A percentile compares a stretch with the other conserved stretches of the same genome.
These are phyloP conservation scores for Hydrophis major DNA, from an alignment of 2,797 vertebrate genomes.

Conservation along the genomic window DNA sequence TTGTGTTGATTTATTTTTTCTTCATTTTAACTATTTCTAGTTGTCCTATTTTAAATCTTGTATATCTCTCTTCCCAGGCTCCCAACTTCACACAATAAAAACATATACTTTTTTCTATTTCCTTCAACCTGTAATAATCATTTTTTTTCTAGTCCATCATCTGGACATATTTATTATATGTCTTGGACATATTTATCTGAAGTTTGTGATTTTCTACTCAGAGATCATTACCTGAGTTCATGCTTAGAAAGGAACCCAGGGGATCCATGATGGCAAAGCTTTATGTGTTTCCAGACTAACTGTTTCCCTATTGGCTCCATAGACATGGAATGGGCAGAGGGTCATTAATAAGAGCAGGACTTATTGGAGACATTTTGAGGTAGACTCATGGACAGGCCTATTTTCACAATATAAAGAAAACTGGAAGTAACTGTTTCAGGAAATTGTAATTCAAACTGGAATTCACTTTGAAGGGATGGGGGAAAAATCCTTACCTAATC, in stretches of 20 bases:
- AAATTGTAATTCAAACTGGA: not conserved
- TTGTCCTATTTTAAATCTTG: not conserved
- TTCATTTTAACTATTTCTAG: not conserved
- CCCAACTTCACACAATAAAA: not conserved
- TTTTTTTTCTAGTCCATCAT: not conserved
- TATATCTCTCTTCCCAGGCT: not conserved
- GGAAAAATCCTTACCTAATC: slow-evolving; percentile 80
- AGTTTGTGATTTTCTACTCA: not conserved
- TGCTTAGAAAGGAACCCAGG: not conserved
- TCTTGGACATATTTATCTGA: not conserved
- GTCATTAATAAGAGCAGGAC: not conserved
- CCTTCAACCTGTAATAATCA: not conserved
- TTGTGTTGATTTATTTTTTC: not conserved
- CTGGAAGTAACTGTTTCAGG: not conserved
- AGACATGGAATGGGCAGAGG: not conserved
- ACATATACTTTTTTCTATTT: not conserved
- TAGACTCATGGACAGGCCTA: not conserved
- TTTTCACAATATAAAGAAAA: not conserved
- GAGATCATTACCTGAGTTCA: not conserved
- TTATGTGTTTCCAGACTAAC: not conserved
- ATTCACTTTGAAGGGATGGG: not conserved
- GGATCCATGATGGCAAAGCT: not conserved
- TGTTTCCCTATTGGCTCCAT: not conserved
- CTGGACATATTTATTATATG: not conserved
- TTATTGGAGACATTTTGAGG: not conserved